phyloP scores from a whole-genome alignment of 2,888 invertebrate species.

The Piscicola geometra region DNA sequence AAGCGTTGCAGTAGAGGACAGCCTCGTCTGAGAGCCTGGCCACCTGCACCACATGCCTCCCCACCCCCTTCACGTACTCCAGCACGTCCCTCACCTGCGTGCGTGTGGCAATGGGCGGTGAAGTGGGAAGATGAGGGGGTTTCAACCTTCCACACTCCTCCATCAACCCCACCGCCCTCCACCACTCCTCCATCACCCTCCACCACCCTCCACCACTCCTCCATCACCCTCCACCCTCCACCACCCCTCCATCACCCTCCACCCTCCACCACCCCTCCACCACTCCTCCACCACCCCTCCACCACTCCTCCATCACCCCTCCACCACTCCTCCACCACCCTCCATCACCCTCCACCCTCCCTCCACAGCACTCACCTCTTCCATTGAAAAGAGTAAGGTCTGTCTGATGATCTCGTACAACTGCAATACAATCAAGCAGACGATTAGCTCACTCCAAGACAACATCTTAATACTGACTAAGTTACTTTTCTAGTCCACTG shows the following conservation, averaged over 20 bases:
- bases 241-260: conserved; percentile 59
- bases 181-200: neutral
- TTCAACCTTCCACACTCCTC: too few species aligned
- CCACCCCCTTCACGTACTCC: conserved; percentile 69
- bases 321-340: conserved; percentile 76
- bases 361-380: neutral
- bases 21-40: conserved; percentile 80
- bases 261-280: conserved; percentile 65
- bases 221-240: conserved; percentile 78
- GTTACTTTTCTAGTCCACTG: too few species aligned
- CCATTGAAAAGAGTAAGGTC: conserved; percentile 6
- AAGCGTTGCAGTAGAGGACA: conserved; percentile 94
- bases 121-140: too few species aligned
- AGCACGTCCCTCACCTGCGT: neutral
- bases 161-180: conserved; percentile 62
- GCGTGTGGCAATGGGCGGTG: neutral
- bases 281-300: conserved; percentile 67
- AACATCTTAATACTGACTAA: too few species aligned
- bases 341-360: conserved; percentile 62
- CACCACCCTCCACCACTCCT: conserved; percentile 90
- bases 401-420: conserved; percentile 26
- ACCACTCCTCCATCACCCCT: conserved; percentile 51
- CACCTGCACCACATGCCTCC: conserved; percentile 85
- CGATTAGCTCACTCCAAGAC: too few species aligned
- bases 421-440: too few species aligned